These are phyloP conservation scores for Manis pentadactyla DNA, from an alignment of 2,797 vertebrate genomes.

Conservation along the genomic window DNA sequence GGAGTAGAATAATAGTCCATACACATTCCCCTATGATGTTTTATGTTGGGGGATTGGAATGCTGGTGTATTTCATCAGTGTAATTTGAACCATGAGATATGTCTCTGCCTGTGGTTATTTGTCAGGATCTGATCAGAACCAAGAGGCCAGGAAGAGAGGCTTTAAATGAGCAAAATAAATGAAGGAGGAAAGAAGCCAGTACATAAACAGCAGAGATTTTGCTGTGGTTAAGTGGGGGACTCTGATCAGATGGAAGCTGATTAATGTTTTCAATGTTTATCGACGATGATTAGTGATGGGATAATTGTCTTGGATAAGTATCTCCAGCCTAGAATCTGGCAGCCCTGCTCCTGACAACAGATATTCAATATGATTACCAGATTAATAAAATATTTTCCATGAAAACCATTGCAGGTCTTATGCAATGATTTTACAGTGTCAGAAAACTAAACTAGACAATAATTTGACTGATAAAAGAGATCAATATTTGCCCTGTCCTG, in stretches of 20 bases:
- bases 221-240: slow-evolving; percentile 54
- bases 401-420: neutral
- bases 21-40: neutral
- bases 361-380: slow-evolving; percentile 67
- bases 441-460: slow-evolving; percentile 45
- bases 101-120: slow-evolving; percentile 1
- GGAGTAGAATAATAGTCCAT: neutral
- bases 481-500: neutral
- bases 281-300: slow-evolving; percentile 74
- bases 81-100: slow-evolving; percentile 38
- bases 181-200: slow-evolving; percentile 68
- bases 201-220: slow-evolving; percentile 73
- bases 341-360: slow-evolving; percentile 56
- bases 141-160: slow-evolving; percentile 68
- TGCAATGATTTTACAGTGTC: neutral
- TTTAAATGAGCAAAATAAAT: slow-evolving; percentile 79
- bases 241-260: slow-evolving; percentile 81
- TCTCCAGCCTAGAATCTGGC: slow-evolving; percentile 76
- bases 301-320: slow-evolving; percentile 74
- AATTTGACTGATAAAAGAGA: neutral
- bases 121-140: slow-evolving; percentile 67
- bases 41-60: neutral
- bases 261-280: slow-evolving; percentile 81
- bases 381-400: slow-evolving; percentile 63
- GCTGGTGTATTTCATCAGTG: neutral